Evolutionary conservation across 2,797 vertebrate genomes (phyloP), one percentile per base, ranked within the genome.

Genomic region (Sandelia bainsii): DNA sequence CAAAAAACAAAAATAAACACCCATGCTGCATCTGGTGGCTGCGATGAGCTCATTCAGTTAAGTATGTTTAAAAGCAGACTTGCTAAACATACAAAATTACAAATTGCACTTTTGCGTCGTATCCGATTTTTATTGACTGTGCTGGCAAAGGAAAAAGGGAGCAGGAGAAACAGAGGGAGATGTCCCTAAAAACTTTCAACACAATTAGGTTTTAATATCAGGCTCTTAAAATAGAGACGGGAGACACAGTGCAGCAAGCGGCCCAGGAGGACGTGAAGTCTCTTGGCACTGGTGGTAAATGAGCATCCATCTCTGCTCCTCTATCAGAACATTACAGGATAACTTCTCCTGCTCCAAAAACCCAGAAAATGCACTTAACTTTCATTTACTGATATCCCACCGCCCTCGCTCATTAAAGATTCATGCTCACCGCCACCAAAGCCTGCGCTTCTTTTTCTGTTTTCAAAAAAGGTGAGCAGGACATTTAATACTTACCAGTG

Each of bases 301-400:
- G 73, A 86, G 81, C 82, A 73, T 80, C 81, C 66, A 29, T 81
- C 72, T 72, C 69, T 80, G 60, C 59, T 62, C 56, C 68, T 72
- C 57, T 75, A 77, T 59, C 56, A 5, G 64, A 50, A 68, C 64
- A 48, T 77, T 75, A 81, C 70, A 59, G 71, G 72, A 83, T 54
- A 88, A 83, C 79, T 88, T 82, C 46, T 74, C 70, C 77, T 85
- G 90, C 87, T 89, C 91, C 82, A 89, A 88, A 92, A 93, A 90
- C 82, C 82, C 77, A 89, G 81, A 92, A 91, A 91, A 88, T 79
- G 53, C 82, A 89, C 84, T 86, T 83, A 72, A 86, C 82, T 91
- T 90, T 87, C 66, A 81, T 87, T 90, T 87, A 87, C 79, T 72
- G 89, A 81, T 84, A 86, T 81, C 80, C 77, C 81, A 64, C 73